phyloP scores from a whole-genome alignment of 92 coral and sea anemone genomes.

The Desmophyllum pertusum region DNA sequence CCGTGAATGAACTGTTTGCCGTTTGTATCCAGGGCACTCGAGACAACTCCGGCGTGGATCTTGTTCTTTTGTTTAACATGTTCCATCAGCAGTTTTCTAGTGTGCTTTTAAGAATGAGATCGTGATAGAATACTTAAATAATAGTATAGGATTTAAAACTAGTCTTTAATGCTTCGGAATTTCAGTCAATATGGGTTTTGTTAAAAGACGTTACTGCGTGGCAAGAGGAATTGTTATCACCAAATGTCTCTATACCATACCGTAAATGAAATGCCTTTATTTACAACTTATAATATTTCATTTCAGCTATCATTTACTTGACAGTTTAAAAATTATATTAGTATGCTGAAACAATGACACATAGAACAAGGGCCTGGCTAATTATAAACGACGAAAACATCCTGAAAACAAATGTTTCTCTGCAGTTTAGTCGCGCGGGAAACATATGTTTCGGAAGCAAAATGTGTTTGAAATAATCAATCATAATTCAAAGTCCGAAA shows the following conservation, averaged over 20 bases:
- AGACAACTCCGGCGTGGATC: not conserved
- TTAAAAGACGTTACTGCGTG: not conserved
- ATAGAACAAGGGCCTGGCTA: not conserved
- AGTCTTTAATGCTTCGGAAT: not conserved
- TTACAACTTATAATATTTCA: not conserved
- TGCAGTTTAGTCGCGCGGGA: too few species aligned
- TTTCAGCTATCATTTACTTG: conserved; percentile 6
- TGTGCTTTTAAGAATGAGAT: not conserved
- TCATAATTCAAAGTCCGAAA: too few species aligned
- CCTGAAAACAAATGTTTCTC: not conserved
- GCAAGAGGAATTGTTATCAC: not conserved
- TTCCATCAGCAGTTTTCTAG: not conserved
- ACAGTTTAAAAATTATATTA: conserved; percentile 10
- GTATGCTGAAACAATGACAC: not conserved
- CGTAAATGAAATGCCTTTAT: not conserved
- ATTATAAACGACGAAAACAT: not conserved
- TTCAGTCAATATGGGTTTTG: not conserved
- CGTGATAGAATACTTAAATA: not conserved
- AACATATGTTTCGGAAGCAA: not conserved
- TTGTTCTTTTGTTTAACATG: not conserved
- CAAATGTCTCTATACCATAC: too few species aligned
- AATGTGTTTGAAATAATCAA: too few species aligned
- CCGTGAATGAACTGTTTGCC: not conserved
- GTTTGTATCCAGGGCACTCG: not conserved
- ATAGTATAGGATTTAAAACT: not conserved